Evolutionary conservation across 2,113 vertebrate species (phyloP), one percentile per base, ranked within the genome.

Genomic region (Hirundichthys speculiger): DNA sequence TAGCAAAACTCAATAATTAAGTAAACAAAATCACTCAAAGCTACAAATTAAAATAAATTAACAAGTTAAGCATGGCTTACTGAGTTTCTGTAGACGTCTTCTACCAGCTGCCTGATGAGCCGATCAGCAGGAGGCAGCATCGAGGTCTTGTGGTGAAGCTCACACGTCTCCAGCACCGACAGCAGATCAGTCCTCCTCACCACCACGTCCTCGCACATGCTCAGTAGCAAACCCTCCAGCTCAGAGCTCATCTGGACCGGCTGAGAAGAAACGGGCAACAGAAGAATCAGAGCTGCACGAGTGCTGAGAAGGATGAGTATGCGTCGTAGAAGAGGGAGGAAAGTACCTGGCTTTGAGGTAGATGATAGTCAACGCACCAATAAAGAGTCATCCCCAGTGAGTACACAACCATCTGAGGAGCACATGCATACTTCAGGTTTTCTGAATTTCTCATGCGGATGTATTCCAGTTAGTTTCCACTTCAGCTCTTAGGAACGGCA

Each of bases 381-480:
- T 95, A 97, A 47, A 96, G 91, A 14, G 94, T 96, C 94, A 95
- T 96, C 80, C 96, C 95, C 82, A 97, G 83, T 22, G 95, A 97
- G 79, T 94, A 98, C 22, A 95, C 89, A 34, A 93, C 88, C 87
- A 92, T 90, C 95, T 97, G 85, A 48, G 38, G 49, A 60, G 9
- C 11, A n/a, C 2, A 61, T 22, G 46, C 20, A 60, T 15, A 30
- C 14, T 18, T 18, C 25, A 27, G 9, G 30, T 1, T 34, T 34
- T 34, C 6, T 9, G 30, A 34, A 9, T 34, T 34, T 34, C 30
- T 34, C 30, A 34, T 34, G 6, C 11, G 11, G 11, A 34, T 2
- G 30, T 34, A 34, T 34, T 34, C 6, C 30, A 34, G 11, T 38
- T 54, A 12, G 1, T 34, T 53, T 13, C 5, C 19, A 10, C 14